Evolutionary conservation across 1,140 invertebrate genomes (phyloP), one percentile per base, ranked within the genome.

Genomic region (Tetranychus cinnabarinus): DNA sequence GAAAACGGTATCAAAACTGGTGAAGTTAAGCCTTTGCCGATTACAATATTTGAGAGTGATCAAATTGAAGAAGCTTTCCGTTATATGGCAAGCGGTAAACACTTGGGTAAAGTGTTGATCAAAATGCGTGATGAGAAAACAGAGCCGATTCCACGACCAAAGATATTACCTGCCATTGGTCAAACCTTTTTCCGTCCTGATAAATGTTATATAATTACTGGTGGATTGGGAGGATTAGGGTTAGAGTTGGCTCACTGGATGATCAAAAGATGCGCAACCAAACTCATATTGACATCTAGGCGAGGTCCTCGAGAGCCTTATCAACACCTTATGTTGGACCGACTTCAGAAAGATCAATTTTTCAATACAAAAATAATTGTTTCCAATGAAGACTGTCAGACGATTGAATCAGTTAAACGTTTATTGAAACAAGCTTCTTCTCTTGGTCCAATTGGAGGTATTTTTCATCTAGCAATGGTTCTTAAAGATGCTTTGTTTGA

Each of bases 11-110:
- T 97, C 56, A 77, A 80, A 61, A 79, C 72, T 63, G 91, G 91
- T 7, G 85, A 84, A 45, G 87, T 97, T 0, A 76, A 78, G 55
- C 92, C 92, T 1, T 72, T 97, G 7, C 82, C 83, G 2, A 74
- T 78, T 7, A 87, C 83, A 1, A 81, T 89, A 0, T 97, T 88
- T 70, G 75, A 78, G 23, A 82, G 85, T 66, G 78, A 82, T 63
- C 82, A 92, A 73, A 78, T 88, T n/a, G 90, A 96, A 72, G 83
- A 88, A 70, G 90, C 88, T 2, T 96, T 95, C 77, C 77, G 81
- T 64, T 97, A 80, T 70, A 96, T 97, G 88, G 91, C 89, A 23
- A 82, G 85, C 1, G 91, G 91, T 50, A 92, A 90, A 75, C 91
- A 97, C 72, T 91, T 95, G 63, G 92, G 92, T 66, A 97, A 97